A percentile compares a stretch with the other conserved stretches of the same genome.
Conservation (phyloP, 2,113 vertebrate genomes). For the Mesocricetus auratus region DNA sequence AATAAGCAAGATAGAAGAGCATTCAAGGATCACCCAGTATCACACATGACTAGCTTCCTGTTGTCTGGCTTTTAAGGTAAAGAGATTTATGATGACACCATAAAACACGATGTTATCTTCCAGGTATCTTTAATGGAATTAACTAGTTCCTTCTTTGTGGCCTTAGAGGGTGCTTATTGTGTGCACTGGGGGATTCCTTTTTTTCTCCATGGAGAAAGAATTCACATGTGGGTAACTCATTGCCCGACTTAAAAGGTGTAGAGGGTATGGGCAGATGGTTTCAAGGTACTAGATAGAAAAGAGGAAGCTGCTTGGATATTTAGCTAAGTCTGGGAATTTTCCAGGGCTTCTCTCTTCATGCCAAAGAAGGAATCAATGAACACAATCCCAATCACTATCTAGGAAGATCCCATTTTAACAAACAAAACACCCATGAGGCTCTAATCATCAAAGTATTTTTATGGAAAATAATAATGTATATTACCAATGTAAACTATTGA, state of each 20-base stretch:
- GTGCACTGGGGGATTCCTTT: conserved; percentile 62
- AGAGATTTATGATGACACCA: conserved; percentile 49
- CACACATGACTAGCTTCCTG: conserved; percentile 12
- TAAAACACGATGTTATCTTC: conserved; percentile 65
- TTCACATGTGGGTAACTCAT: conserved; percentile 22
- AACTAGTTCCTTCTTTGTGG: conserved; percentile 74
- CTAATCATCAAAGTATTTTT: conserved; percentile 57
- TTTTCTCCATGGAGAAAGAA: conserved; percentile 58
- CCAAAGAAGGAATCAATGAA: conserved; percentile 51
- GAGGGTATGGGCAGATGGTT: background rate
- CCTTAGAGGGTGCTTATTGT: conserved; percentile 54
- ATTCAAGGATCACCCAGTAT: conserved; percentile 41
- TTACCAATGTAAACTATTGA: conserved; percentile 25
- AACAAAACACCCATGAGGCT: conserved; percentile 46
- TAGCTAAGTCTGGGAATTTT: conserved; percentile 30
- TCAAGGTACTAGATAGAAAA: background rate
- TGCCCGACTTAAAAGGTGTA: conserved; percentile 58
- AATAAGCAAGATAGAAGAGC: conserved; percentile 59
- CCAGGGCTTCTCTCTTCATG: conserved; percentile 51
- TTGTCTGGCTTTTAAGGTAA: conserved; percentile 59
- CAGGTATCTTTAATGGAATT: conserved; percentile 78
- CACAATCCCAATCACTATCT: conserved; percentile 33
- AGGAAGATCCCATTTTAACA: conserved; percentile 56
- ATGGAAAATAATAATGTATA: conserved; percentile 66
- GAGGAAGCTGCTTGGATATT: conserved; percentile 38